Base-by-base conservation (phyloP, 2,797 vertebrate species). In the Zalophus californianus region DNA sequence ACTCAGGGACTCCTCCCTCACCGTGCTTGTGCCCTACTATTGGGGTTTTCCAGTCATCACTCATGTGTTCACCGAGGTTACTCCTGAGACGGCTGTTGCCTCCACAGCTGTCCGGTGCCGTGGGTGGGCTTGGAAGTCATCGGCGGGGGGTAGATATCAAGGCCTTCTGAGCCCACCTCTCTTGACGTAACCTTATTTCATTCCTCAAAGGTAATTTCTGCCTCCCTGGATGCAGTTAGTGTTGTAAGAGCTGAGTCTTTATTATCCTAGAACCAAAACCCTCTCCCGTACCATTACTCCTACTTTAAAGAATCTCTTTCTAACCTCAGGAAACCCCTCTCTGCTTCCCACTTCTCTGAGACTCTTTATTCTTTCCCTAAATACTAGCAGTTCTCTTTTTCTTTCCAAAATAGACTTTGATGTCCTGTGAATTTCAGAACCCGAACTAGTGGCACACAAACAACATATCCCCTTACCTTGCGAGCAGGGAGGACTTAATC, bases 341-440 rank as follows among this genome's bases (percentile, higher is more conserved):
- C 12, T 20, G 9, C 50, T 12, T 23, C 15, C 20, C 29, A 8
- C 9, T 94, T 86, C 52, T 93, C 68, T 68, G 32, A 58, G 35
- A 58, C n/a, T 86, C 23, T 68, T 21, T 48, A n/a, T 21, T 35
- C 77, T 7, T 78, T 89, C 18, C 25, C 56, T 68, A 91, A 85
- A 90, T 16, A 56, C 3, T 27, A 82, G 35, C 8, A 16, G 25
- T 5, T 86, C 32, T 54, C n/a, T 70, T 23, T 89, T 54, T 68
- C 68, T 77, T 88, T 88, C n/a, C 68, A 68, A 94, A 96, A 25
- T 48, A 32, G 20, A 48, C 27, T 85, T 96, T 32, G 9, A 73
- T 72, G 21, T 70, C 32, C 44, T 84, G 1, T 89, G 91, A n/a
- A 89, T 84, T 93, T 93, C 14, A 78, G 77, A 87, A 64, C 12